Conservation (phyloP, 2,888 invertebrate species). For the Amaurobius ferox region DNA sequence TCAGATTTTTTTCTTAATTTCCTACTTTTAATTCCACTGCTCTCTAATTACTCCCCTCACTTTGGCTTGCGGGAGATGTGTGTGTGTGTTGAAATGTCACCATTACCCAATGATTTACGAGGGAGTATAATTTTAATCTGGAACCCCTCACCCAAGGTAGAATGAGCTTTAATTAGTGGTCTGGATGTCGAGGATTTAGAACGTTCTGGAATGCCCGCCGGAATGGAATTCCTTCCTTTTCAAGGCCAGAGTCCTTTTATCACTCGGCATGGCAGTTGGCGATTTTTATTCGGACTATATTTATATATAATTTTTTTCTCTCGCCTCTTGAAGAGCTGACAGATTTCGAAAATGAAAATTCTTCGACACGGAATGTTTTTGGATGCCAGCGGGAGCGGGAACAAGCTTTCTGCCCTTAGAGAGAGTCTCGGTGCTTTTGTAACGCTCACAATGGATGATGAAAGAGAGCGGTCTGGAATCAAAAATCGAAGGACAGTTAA, state of each 20-base stretch:
- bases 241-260: no score
- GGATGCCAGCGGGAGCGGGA: no score
- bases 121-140: conserved; percentile 57
- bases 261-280: no score
- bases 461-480: no score
- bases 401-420: no score
- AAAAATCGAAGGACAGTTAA: no score
- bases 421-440: no score
- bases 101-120: conserved; percentile 66
- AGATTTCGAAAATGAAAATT: background rate
- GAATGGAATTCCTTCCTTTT: conserved; percentile 62
- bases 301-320: no score
- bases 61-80: background rate
- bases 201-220: conserved; percentile 23
- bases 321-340: no score
- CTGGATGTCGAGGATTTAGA: conserved; percentile 32
- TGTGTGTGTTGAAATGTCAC: conserved; percentile 54
- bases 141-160: conserved; percentile 47
- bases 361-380: background rate
- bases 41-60: background rate
- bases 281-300: no score
- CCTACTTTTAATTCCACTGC: background rate
- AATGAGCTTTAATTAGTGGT: conserved; percentile 60
- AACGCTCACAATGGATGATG: no score
- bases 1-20: no score